phyloP scores from a whole-genome alignment of 2,888 invertebrate species.

The Diloba caeruleocephala region DNA sequence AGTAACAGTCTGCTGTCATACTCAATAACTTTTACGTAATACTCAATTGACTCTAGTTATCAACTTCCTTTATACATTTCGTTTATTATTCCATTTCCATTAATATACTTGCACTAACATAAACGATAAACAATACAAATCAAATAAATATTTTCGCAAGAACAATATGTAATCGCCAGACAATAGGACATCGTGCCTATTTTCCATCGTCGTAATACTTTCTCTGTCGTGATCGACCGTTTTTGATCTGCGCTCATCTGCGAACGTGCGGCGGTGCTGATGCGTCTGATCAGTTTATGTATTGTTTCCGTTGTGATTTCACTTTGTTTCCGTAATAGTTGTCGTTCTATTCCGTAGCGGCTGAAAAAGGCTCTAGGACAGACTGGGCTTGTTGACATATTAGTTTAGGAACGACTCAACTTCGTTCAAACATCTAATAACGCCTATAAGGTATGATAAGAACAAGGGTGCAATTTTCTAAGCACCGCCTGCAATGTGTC shows the following conservation, averaged over 20 bases:
- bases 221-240: conserved; percentile 73
- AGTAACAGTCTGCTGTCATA: too few relatives aligned
- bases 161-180: conserved; percentile 43
- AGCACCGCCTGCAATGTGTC: too few relatives aligned
- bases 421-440: too few relatives aligned
- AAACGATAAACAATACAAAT: conserved; percentile 30
- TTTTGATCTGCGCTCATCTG: conserved; percentile 41
- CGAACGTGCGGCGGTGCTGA: conserved; percentile 26
- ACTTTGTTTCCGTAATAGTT: background rate
- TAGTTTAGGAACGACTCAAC: too few relatives aligned
- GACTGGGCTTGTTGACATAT: too few relatives aligned
- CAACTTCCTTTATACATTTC: background rate
- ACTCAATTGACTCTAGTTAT: too few relatives aligned
- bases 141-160: conserved; percentile 41
- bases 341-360: background rate
- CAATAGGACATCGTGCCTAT: conserved; percentile 51
- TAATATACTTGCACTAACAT: background rate
- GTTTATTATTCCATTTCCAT: background rate
- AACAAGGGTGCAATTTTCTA: too few relatives aligned
- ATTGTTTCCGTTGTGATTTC: conserved; percentile 47
- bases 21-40: too few relatives aligned
- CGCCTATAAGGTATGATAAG: too few relatives aligned
- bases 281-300: conserved; percentile 30
- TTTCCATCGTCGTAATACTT: conserved; percentile 60
- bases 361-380: background rate